These are phyloP conservation scores for Puffinus mauretanicus DNA, from an alignment of 2,113 vertebrate genomes.

Conservation along the genomic window DNA sequence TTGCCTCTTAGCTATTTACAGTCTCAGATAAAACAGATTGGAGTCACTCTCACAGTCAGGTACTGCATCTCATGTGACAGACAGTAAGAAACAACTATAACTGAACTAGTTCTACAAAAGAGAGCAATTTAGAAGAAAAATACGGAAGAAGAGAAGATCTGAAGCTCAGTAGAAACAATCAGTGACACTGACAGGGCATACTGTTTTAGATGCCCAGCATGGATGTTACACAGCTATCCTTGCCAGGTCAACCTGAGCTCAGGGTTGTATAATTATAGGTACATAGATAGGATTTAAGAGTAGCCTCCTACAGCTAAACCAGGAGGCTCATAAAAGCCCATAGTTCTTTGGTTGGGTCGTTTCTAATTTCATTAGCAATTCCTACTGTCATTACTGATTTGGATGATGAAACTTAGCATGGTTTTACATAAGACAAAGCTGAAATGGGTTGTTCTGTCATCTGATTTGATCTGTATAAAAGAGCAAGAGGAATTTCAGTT, in stretches of 20 bases:
- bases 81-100: neutral
- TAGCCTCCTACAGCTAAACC: neutral
- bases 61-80: neutral
- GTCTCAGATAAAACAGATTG: neutral
- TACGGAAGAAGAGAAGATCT: neutral
- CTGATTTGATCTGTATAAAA: neutral
- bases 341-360: neutral
- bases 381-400: neutral
- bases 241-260: slow-evolving; percentile 2
- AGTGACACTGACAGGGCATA: neutral
- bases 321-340: neutral
- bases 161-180: neutral
- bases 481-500: slow-evolving; percentile 38
- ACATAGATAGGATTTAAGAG: neutral
- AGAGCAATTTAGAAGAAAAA: neutral
- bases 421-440: slow-evolving; percentile 36
- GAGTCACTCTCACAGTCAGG: neutral
- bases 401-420: neutral
- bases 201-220: neutral
- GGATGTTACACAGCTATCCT: neutral
- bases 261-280: neutral
- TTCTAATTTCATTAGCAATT: neutral
- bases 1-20: neutral
- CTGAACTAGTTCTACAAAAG: neutral
- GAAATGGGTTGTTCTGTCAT: slow-evolving; percentile 5